Evolutionary conservation across 1,140 invertebrate genomes (phyloP), one percentile per base, ranked within the genome.

Genomic region (Lerema accius): DNA sequence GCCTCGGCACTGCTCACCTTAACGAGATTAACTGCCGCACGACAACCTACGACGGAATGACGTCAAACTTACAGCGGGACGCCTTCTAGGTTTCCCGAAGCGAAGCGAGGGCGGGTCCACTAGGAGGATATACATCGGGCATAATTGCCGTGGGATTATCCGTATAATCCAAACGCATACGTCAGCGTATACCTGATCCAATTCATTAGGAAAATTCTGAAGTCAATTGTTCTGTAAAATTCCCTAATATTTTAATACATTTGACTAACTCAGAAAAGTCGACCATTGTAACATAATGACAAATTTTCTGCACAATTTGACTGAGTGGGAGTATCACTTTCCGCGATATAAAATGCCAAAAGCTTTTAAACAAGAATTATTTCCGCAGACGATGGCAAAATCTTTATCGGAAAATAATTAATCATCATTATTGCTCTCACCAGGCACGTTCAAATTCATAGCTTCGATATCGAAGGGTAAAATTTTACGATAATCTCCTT

Each of bases 21-120:
- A 88, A 88, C 82, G 65, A 82, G 83, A 86, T 88, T 86, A 84
- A 65, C 74, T 69, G 65, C 43, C 62, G 67, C 46, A 56, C 69
- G 67, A 73, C 71, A 64, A 67, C 56, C 65, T 59, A 66, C 58
- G 71, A 66, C 70, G 65, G 64, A 73, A 63, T 67, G 60, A 70
- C 67, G 64, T 55, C 37, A 61, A 64, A 67, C 67, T 61, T 64
- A 59, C 65, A 43, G 26, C 45, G 35, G 61, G 16, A 65, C 63
- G 55, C 69, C 60, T 58, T 55, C 16, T 53, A 6, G 11, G 37
- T 23, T 17, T 4, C 35, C 11, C 42, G 16, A 53, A 26, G 4
- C 50, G 11, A n/a, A n/a, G n/a, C n/a, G n/a, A n/a, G n/a, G n/a
- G n/a, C n/a, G n/a, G n/a, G n/a, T n/a, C n/a, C n/a, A n/a, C n/a